phyloP scores from a whole-genome alignment of 2,888 invertebrate species.

The Drosophila barbarae region DNA sequence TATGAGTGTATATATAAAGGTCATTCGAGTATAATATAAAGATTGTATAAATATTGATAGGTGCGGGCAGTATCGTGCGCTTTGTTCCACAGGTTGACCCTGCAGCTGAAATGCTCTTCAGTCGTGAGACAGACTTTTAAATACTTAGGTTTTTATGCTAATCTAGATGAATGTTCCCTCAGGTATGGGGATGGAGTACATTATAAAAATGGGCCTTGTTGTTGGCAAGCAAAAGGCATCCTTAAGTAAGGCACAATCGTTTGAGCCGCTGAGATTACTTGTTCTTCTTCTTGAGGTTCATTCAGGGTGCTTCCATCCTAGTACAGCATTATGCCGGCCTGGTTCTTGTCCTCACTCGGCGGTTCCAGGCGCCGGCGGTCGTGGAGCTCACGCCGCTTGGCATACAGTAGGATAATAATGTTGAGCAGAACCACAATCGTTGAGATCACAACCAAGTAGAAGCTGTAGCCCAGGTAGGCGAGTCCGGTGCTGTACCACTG shows the following conservation, averaged over 20 bases:
- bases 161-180: slow-evolving; percentile 31
- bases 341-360: slow-evolving; percentile 77
- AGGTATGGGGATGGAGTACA: neutral
- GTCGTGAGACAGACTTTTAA: slow-evolving; percentile 28
- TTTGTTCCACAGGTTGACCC: slow-evolving; percentile 26
- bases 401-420: slow-evolving; percentile 74
- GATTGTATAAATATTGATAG: slow-evolving; percentile 16
- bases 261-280: slow-evolving; percentile 62
- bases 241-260: slow-evolving; percentile 60
- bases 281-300: slow-evolving; percentile 56
- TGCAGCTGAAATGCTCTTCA: slow-evolving; percentile 45
- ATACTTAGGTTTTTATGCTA: slow-evolving; percentile 36
- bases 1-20: slow-evolving; percentile 30
- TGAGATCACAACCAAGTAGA: slow-evolving; percentile 82
- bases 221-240: slow-evolving; percentile 63
- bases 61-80: slow-evolving; percentile 27
- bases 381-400: slow-evolving; percentile 70
- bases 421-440: slow-evolving; percentile 77
- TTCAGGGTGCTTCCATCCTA: slow-evolving; percentile 52
- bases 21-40: slow-evolving; percentile 46
- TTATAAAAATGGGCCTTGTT: slow-evolving; percentile 21
- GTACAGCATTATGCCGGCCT: slow-evolving; percentile 79
- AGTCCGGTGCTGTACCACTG: slow-evolving; percentile 91
- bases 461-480: slow-evolving; percentile 91
- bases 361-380: slow-evolving; percentile 75